Evolutionary conservation across 2,888 invertebrate species (phyloP).

Genomic region (Chrysomela aeneicollis): DNA sequence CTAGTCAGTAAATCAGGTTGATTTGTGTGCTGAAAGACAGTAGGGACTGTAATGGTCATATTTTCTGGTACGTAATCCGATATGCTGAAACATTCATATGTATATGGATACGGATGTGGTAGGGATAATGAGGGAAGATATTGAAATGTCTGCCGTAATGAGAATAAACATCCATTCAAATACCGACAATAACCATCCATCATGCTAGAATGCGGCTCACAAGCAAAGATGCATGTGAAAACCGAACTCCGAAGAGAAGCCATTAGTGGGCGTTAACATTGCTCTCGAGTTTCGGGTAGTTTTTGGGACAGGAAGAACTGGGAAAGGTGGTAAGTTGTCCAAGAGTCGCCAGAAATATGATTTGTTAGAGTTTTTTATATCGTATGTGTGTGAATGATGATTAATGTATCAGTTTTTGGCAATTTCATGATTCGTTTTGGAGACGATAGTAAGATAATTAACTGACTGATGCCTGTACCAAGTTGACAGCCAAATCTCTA

Average conservation of each 20-base stretch:
- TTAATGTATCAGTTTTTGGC: no score
- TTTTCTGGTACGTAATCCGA: no score
- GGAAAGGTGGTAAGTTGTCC: no score
- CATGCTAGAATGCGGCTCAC: conserved; percentile 53
- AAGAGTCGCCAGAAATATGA: no score
- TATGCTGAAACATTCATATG: conserved; percentile 12
- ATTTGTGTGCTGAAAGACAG: conserved; percentile 33
- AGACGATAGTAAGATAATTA: no score
- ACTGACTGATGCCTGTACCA: no score
- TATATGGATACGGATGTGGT: conserved; percentile 32
- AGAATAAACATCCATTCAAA: conserved; percentile 53
- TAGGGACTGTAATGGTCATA: no score
- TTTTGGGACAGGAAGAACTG: background rate
- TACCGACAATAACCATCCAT: conserved; percentile 50
- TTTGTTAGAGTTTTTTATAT: no score
- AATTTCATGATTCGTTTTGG: no score
- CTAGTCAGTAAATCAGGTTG: conserved; percentile 38
- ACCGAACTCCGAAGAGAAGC: conserved; percentile 39
- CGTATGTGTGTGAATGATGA: no score
- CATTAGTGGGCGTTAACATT: conserved; percentile 39
- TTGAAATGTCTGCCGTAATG: conserved; percentile 45
- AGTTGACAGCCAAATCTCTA: no score
- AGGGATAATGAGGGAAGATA: conserved; percentile 37
- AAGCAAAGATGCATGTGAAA: conserved; percentile 52
- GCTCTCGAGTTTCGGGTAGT: background rate